Evolutionary conservation across 2,797 vertebrate genomes (phyloP).

Genomic region (Periparus ater): DNA sequence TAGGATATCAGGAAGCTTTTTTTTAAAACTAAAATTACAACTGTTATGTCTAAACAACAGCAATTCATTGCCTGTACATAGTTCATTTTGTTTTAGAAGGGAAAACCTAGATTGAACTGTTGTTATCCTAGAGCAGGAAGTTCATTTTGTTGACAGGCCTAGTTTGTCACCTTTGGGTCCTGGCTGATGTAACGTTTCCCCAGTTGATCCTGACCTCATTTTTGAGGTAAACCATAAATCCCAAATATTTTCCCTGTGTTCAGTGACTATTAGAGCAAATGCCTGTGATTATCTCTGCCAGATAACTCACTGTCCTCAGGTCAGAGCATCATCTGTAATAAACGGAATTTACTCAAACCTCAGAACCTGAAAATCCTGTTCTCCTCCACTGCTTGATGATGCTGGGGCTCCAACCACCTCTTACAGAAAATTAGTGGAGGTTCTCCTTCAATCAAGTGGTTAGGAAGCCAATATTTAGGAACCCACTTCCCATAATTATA

Average conservation of each 20-base stretch:
- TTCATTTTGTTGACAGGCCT: not conserved
- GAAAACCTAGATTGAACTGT: not conserved
- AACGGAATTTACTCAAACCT: not conserved
- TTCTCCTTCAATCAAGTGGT: not conserved
- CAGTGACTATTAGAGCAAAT: not conserved
- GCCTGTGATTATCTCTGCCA: not conserved
- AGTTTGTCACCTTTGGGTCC: not conserved
- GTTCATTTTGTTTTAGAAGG: not conserved
- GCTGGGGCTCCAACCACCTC: not conserved
- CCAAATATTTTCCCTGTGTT: not conserved
- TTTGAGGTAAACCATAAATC: not conserved
- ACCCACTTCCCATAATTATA: not conserved
- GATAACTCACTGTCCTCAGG: not conserved
- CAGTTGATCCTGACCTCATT: not conserved
- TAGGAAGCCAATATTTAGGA: not conserved
- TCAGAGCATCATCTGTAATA: not conserved
- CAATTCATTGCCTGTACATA: not conserved
- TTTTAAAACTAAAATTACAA: not conserved
- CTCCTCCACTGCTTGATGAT: not conserved
- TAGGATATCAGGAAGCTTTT: not conserved
- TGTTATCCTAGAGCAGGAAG: not conserved
- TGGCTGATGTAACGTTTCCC: not conserved
- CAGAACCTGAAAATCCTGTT: constrained; percentile 11
- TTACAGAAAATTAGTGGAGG: not conserved
- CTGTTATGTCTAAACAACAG: not conserved